Percentiles rank a stretch among this genome's conserved stretches.
These are phyloP conservation scores for Cherax quadricarinatus DNA, from an alignment of 1,140 invertebrate genomes.

Conservation along the genomic window DNA sequence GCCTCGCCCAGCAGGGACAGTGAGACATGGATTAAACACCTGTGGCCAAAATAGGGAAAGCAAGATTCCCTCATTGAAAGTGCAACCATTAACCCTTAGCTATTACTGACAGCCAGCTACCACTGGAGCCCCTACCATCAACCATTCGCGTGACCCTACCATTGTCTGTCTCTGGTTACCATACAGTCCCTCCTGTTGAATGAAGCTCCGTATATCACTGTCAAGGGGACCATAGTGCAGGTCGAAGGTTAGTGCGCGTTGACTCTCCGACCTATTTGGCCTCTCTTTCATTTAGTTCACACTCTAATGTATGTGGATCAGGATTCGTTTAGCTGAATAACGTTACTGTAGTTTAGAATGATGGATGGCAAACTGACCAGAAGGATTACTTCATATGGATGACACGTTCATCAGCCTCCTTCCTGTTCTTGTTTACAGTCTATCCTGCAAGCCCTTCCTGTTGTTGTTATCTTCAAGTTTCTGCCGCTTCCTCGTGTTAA, in stretches of 20 bases:
- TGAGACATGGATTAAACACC: conserved; percentile 39
- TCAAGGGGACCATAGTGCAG: not conserved
- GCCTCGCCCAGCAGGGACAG: conserved; percentile 28
- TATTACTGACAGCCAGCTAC: conserved; percentile 17
- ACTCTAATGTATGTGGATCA: not conserved
- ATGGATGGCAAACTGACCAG: not conserved
- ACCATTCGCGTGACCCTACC: conserved; percentile 5
- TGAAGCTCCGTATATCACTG: conserved; percentile 2
- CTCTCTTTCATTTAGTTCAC: not conserved
- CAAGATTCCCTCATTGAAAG: not conserved
- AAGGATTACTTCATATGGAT: not conserved
- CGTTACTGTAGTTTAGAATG: not conserved
- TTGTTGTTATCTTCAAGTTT: too few species aligned
- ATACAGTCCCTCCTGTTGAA: not conserved
- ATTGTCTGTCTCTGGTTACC: conserved; percentile 4
- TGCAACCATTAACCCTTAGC: conserved; percentile 25
- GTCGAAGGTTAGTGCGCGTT: not conserved
- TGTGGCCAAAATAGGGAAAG: conserved; percentile 27
- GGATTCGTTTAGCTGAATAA: not conserved
- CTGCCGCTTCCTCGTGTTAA: too few species aligned
- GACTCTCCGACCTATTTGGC: not conserved
- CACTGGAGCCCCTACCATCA: not conserved
- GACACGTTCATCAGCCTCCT: not conserved
- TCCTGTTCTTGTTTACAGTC: not conserved
- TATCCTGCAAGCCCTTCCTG: too few species aligned